A percentile compares a stretch with the other conserved stretches of the same genome.
Conservation (phyloP, 2,113 vertebrate genomes). For the Astatoreochromis straeleni region DNA sequence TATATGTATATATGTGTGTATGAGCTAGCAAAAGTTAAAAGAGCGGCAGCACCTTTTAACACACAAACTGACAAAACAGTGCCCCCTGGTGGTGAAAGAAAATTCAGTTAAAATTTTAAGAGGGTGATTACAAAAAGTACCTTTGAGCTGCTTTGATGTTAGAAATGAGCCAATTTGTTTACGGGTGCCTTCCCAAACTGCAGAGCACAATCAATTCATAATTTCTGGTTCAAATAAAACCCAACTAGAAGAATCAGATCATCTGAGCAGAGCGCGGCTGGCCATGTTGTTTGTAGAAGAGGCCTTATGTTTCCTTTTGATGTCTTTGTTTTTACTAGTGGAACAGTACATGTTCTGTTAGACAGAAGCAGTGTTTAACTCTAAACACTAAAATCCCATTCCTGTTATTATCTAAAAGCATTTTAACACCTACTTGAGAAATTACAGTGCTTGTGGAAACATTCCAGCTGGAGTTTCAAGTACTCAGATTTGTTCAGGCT, state of each 20-base stretch:
- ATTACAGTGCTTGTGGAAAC: neutral
- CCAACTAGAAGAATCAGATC: neutral
- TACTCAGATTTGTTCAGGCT: neutral
- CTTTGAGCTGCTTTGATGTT: neutral
- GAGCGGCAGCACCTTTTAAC: neutral
- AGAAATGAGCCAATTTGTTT: neutral
- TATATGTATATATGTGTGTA: fast-evolving
- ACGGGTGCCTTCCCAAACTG: neutral
- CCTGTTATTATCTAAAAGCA: neutral
- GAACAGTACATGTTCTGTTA: neutral
- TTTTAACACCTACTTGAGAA: neutral
- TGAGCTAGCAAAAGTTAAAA: no score
- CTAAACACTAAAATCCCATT: neutral
- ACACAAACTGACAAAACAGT: neutral
- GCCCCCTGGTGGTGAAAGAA: neutral
- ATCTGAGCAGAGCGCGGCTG: neutral
- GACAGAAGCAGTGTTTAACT: neutral
- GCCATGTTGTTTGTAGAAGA: neutral
- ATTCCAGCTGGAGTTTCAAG: neutral
- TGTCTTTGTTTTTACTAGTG: neutral
- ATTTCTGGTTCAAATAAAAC: neutral
- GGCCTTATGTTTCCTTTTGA: neutral
- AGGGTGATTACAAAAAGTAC: neutral
- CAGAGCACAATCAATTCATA: neutral
- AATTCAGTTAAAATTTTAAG: neutral